Evolutionary conservation across 53 echinoderm and acorn worm genomes (phyloP).

Genomic region (Crossaster papposus): DNA sequence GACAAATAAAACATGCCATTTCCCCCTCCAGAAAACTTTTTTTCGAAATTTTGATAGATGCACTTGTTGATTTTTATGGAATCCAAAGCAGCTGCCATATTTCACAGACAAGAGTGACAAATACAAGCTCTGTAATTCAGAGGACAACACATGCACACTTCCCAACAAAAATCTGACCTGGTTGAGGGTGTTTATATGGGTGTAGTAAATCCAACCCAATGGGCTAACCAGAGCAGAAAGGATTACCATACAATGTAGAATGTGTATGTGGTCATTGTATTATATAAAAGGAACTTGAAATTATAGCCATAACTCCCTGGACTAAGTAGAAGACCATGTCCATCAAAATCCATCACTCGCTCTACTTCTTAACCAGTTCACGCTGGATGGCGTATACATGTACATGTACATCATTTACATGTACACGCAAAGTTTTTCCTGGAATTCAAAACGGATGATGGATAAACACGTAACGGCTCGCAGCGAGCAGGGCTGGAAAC

Average conservation of each 20-base stretch:
- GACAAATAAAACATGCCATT: too few relatives aligned
- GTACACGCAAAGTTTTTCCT: too few relatives aligned
- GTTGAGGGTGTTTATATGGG: conserved; percentile 23
- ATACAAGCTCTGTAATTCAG: conserved; percentile 34
- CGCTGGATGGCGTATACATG: too few relatives aligned
- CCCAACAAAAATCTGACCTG: conserved; percentile 40
- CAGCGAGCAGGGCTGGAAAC: too few relatives aligned
- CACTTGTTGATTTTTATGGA: conserved; percentile 27
- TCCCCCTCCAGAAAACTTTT: background rate
- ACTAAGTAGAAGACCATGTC: too few relatives aligned
- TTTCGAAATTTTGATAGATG: background rate
- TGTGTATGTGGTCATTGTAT: background rate
- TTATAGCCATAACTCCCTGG: too few relatives aligned
- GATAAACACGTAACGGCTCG: too few relatives aligned
- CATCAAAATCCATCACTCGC: too few relatives aligned
- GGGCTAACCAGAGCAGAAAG: conserved; percentile 41
- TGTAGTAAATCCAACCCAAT: conserved; percentile 21
- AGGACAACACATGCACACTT: conserved; percentile 37
- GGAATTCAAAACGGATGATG: too few relatives aligned
- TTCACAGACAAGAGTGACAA: conserved; percentile 25
- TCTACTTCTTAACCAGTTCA: too few relatives aligned
- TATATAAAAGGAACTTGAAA: background rate
- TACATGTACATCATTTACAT: too few relatives aligned
- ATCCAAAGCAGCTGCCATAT: conserved; percentile 11
- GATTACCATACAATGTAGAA: background rate